Base-by-base conservation (phyloP, 2,888 invertebrate genomes). In the Bembecia ichneumoniformis region DNA sequence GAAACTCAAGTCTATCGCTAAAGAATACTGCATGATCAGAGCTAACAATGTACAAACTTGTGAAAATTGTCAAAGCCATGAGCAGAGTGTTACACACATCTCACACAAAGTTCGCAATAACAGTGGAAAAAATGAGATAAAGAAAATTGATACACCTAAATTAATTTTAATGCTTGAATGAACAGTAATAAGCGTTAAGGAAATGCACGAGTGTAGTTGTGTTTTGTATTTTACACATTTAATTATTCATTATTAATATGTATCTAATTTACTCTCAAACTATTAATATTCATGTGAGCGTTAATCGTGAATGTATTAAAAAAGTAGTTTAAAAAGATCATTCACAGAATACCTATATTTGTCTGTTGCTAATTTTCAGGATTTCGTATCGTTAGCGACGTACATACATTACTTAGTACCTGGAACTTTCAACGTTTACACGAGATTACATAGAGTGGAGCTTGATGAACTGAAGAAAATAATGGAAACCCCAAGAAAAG, bases 401-500 rank as follows among this genome's bases (percentile, higher is more conserved):
- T 80, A 76, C 55, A 51, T 73, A 3, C 69, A 80, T 53, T 78
- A 75, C 55, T 77, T 74, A 50, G 46, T 57, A 16, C 73, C 81
- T 1, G 82, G 80, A 2, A 71, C 71, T 50, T 56, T 83, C 1
- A 72, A 62, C 53, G 45, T 75, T 3, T 57, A 57, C 2, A 71
- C 66, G 1, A n/a, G 40, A 40, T 40, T 40, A 40, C 40, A 40
- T 40, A 40, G 40, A 7, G 40, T 40, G 40, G 54, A 56, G 11
- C 35, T 68, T n/a, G 55, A 59, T 3, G 52, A 59, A 20, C 51
- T 72, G 5, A 54, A 50, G 10, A 49, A 59, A n/a, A 11, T 58
- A 5, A 14, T 13, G 14, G 13, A 40, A 14, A 40, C 11, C 2
- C 5, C 5, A 13, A 40, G 14, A 14, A 13, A 40, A 40, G 48